These are phyloP conservation scores for Plebejus anna DNA, from an alignment of 2,888 invertebrate genomes.

Conservation along the genomic window DNA sequence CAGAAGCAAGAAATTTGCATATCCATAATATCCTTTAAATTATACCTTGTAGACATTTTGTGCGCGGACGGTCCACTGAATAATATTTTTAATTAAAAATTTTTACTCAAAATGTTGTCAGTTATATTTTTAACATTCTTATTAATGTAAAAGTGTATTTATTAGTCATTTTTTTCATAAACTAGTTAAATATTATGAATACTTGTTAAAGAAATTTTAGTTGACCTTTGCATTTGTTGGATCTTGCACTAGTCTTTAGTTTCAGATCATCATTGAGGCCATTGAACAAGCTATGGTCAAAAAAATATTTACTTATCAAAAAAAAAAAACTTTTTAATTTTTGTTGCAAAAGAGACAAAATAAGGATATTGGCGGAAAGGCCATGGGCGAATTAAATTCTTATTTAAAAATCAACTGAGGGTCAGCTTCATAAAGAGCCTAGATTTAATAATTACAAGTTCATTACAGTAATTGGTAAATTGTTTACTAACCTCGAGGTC, in stretches of 20 bases:
- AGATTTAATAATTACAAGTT: slow-evolving; percentile 5
- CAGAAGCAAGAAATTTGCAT: slow-evolving; percentile 23
- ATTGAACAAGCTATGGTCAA: no score
- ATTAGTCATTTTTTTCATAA: no score
- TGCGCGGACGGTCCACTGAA: neutral
- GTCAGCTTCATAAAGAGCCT: slow-evolving; percentile 2
- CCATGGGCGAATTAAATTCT: neutral
- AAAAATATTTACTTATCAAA: no score
- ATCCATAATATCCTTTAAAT: slow-evolving; percentile 10
- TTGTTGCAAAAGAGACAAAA: neutral
- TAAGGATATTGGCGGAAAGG: neutral
- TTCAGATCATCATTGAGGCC: no score
- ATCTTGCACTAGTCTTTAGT: neutral
- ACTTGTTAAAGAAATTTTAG: neutral
- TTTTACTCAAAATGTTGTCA: neutral
- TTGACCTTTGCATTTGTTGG: neutral
- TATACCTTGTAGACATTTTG: neutral
- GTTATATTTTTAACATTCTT: neutral
- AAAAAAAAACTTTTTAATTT: neutral
- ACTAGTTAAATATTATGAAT: no score
- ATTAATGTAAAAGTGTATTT: neutral
- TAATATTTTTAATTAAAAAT: slow-evolving; percentile 4
- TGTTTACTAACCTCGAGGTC: slow-evolving; percentile 22
- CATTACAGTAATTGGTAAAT: slow-evolving; percentile 8
- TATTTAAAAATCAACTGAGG: neutral